Base-by-base conservation (phyloP, 1,140 invertebrate species). In the Drosophila pseudoobscura region DNA sequence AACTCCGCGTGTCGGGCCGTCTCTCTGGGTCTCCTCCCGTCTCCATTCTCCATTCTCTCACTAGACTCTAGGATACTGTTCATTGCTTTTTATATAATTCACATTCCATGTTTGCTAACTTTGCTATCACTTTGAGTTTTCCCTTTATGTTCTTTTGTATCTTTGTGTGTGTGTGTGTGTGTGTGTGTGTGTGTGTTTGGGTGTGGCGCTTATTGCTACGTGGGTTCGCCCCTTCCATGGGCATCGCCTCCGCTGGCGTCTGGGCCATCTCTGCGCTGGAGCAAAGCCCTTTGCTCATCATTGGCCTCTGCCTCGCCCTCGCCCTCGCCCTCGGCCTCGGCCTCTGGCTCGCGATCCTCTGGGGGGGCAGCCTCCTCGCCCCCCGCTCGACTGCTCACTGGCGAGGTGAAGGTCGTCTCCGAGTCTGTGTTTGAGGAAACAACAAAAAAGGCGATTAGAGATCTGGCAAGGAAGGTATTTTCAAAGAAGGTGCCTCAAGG, bases 31-130 rank as follows among this genome's bases (percentile, higher is more conserved):
- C 46, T 17, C 29, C 29, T 64, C 35, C 69, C 76, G 78, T n/a
- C n/a, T 82, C 85, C 58, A 20, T 55, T 22, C 72, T n/a, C 61
- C 44, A 69, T 50, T 56, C 50, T 66, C 61, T 66, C 66, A 75
- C 77, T 82, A 87, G 76, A 87, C 87, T 90, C 87, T 90, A 90
- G 87, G 87, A 90, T 90, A 90, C 87, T 90, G 87, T 90, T 90
- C 89, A 90, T 90, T 90, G 89, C 89, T 90, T 90, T 90, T 90
- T 90, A 76, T 75, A 89, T 89, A 89, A 90, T 90, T 90, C 89
- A 90, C 89, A 90, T 90, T 85, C 80, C 84, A 85, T 90, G 84
- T 75, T 82, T 75, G 82, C 82, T 84, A 83, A 90, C 79, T 90
- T 90, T 83, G 83, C 78, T 89, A 87, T 87, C 82, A 89, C 80